Evolutionary conservation across 2,797 vertebrate genomes (phyloP).

Genomic region (Prunella strophiata): DNA sequence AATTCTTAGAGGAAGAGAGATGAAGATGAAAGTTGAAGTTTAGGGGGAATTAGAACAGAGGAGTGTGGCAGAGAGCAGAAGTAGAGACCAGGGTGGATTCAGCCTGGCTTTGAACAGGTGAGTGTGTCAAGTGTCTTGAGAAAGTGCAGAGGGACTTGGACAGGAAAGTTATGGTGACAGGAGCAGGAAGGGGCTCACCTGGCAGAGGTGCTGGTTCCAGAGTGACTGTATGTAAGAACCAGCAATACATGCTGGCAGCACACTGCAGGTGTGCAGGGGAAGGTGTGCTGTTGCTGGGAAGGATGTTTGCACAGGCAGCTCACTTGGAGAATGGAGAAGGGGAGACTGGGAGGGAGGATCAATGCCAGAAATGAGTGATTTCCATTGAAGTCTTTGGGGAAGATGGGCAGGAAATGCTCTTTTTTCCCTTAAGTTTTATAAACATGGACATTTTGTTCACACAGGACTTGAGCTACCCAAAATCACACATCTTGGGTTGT

Average conservation of each 20-base stretch:
- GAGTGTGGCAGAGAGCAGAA: not conserved
- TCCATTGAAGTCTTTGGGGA: not conserved
- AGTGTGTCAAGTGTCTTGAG: not conserved
- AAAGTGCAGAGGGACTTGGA: not conserved
- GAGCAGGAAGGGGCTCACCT: not conserved
- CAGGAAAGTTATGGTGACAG: not conserved
- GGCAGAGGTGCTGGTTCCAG: not conserved
- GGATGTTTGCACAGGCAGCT: not conserved
- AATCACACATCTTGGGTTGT: not conserved
- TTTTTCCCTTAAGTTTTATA: not conserved
- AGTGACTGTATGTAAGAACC: not conserved
- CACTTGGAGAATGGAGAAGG: not conserved
- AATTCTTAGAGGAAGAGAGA: not conserved
- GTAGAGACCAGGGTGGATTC: not conserved
- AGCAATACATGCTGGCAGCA: not conserved
- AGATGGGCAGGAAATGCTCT: not conserved
- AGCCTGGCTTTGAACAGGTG: not conserved
- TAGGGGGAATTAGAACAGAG: not conserved
- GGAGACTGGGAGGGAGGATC: not conserved
- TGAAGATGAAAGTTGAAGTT: not conserved
- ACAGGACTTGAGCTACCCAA: not conserved
- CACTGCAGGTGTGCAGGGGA: not conserved
- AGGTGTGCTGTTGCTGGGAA: not conserved
- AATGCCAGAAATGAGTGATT: not conserved
- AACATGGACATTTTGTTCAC: not conserved